Percentiles rank a stretch among this genome's conserved stretches.
Evolutionary conservation across 2,797 vertebrate species (phyloP).

Genomic region (Tenualosa thibaudeaui): DNA sequence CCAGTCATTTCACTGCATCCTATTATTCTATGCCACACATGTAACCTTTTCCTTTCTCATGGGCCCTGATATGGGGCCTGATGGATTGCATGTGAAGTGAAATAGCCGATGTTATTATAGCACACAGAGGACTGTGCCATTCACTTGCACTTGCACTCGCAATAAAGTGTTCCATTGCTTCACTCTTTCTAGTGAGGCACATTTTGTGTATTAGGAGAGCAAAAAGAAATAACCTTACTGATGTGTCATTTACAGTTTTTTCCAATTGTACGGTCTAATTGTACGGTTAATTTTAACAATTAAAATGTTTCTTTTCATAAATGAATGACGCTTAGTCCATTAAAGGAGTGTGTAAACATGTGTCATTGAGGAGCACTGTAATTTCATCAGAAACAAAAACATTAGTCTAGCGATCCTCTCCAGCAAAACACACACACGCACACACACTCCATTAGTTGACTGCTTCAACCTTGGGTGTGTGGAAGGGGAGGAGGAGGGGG

Average conservation of each 20-base stretch:
- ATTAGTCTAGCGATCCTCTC: not conserved
- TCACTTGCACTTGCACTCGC: not conserved
- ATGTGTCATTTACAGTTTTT: not conserved
- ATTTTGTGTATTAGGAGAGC: not conserved
- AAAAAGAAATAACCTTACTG: not conserved
- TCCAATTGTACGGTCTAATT: not conserved
- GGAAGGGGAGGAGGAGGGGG: not conserved
- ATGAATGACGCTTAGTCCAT: not conserved
- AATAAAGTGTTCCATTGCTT: no score
- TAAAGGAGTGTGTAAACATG: not conserved
- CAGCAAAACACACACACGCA: not conserved
- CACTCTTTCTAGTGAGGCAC: not conserved
- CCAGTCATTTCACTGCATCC: not conserved
- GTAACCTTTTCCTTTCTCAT: not conserved
- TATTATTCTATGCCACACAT: not conserved
- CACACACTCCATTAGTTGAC: conserved; percentile 5
- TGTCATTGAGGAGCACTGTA: not conserved
- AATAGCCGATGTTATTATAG: not conserved
- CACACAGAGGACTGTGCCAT: not conserved
- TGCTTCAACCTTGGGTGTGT: conserved; percentile 3
- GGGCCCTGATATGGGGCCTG: not conserved
- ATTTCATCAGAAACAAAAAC: conserved; percentile 13
- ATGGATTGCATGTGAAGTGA: not conserved
- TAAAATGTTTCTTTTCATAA: not conserved
- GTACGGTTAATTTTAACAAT: not conserved